A percentile compares a stretch with the other conserved stretches of the same genome.
phyloP scores from a whole-genome alignment of 2,113 vertebrate genomes.

The Ochotona curzoniae region DNA sequence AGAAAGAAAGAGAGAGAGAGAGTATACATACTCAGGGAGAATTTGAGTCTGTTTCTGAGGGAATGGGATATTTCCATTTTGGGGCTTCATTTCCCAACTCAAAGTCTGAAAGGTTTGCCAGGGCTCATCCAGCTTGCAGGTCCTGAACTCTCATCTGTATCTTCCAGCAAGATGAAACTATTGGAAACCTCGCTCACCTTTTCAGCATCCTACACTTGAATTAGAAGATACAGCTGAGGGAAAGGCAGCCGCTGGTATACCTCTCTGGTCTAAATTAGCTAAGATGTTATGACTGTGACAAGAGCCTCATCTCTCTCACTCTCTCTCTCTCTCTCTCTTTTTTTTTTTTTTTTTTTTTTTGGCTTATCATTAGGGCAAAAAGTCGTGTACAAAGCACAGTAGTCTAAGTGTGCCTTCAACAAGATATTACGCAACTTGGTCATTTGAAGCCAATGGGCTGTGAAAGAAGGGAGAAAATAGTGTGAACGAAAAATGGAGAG shows the following conservation, averaged over 20 bases:
- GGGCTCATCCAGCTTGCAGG: neutral
- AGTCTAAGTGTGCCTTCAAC: neutral
- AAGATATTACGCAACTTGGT: neutral
- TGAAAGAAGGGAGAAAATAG: neutral
- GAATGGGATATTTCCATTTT: neutral
- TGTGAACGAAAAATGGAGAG: neutral
- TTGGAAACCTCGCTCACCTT: neutral
- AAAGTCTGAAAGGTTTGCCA: neutral
- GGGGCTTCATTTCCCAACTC: neutral
- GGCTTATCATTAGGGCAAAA: conserved; percentile 24
- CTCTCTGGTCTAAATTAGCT: neutral
- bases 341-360: too few relatives aligned
- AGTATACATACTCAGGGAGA: neutral
- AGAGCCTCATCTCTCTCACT: neutral
- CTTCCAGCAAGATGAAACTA: neutral
- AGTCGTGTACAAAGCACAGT: neutral
- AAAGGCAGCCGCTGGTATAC: neutral
- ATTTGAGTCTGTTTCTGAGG: neutral
- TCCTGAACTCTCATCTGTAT: neutral
- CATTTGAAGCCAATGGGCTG: neutral
- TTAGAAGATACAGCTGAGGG: neutral
- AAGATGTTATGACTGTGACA: neutral
- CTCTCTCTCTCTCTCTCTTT: too few relatives aligned
- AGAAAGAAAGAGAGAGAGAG: too few relatives aligned
- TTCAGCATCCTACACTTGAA: neutral